Base-by-base conservation (phyloP, 30 jellyfish, hydroid and myxozoan genomes). In the Aurelia aurita complex sp. Pacific region DNA sequence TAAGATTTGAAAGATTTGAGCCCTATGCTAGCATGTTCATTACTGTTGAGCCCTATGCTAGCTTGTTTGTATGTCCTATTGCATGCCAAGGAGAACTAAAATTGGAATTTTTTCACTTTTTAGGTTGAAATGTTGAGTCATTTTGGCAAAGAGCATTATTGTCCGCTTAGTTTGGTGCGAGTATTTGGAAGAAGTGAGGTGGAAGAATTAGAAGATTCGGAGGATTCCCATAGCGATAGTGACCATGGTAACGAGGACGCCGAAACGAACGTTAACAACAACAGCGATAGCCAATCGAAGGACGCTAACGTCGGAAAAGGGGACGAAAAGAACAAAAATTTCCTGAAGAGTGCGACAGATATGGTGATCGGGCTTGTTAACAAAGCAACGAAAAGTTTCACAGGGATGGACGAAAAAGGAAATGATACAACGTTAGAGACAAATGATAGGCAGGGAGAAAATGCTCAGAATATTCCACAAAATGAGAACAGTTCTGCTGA, bases 121-220 rank as follows among this genome's bases (percentile, higher is more conserved):
- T 60, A 95, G 99, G 64, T 96, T 78, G 98, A 91, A 71, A 77
- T 96, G 81, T 66, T 74, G 68, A 80, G 94, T 15, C 96, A 96
- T 63, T 83, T 76, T 83, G 99, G 97, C 14, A 87, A 81, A n/a
- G 99, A 96, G 74, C 99, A 91, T 77, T 96, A 96, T 90, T 96
- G 99, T 61, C 97, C 99, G 19, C 60, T 96, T 68, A 96, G 98
- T 74, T 78, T 92, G 84, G 89, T 96, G n/a, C 94, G 98, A 3
- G 97, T 96, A 1, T 96, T 81, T 84, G 99, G 99, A 17, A 83
- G 90, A 51, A 91, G 99, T 67, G 98, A 91, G 76, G 97, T 96
- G n/a, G 99, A 96, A 52, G 96, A 88, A 66, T 64, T 91, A 13
- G 99, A 89, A 42, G 97, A 90, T 53, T 77, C 90, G 9, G 96